Evolutionary conservation across 2,888 invertebrate genomes (phyloP).

Genomic region (Chalcis sispes): DNA sequence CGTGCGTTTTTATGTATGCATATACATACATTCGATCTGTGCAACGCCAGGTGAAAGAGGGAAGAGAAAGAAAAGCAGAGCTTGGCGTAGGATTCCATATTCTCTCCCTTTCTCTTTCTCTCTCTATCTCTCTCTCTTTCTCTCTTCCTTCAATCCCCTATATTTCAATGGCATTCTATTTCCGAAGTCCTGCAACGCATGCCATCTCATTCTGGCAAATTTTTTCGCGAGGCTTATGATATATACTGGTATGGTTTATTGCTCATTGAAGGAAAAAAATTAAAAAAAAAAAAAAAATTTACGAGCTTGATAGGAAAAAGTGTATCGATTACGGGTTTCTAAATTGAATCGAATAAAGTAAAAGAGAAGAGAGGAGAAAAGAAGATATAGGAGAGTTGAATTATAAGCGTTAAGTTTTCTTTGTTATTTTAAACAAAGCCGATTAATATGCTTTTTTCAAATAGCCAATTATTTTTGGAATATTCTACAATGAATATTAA

Average conservation of each 20-base stretch:
- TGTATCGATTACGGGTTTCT: constrained; percentile 24
- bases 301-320: not conserved
- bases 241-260: too few species aligned
- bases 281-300: constrained; percentile 8
- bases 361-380: not conserved
- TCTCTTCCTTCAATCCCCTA: constrained; percentile 14
- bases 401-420: not conserved
- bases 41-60: constrained; percentile 53
- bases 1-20: not conserved
- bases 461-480: too few species aligned
- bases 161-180: constrained; percentile 9
- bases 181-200: not conserved
- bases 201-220: constrained; percentile 14
- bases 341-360: constrained; percentile 4
- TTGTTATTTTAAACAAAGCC: not conserved
- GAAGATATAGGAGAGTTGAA: too few species aligned
- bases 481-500: too few species aligned
- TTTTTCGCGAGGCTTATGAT: constrained; percentile 7
- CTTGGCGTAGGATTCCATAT: constrained; percentile 7
- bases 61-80: constrained; percentile 29
- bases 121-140: too few species aligned
- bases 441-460: too few species aligned
- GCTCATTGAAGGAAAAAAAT: too few species aligned
- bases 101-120: constrained; percentile 22
- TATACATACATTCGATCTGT: constrained; percentile 39